Evolutionary conservation across 2,888 invertebrate species (phyloP).

Genomic region (Gymnoscelis rufifasciata): DNA sequence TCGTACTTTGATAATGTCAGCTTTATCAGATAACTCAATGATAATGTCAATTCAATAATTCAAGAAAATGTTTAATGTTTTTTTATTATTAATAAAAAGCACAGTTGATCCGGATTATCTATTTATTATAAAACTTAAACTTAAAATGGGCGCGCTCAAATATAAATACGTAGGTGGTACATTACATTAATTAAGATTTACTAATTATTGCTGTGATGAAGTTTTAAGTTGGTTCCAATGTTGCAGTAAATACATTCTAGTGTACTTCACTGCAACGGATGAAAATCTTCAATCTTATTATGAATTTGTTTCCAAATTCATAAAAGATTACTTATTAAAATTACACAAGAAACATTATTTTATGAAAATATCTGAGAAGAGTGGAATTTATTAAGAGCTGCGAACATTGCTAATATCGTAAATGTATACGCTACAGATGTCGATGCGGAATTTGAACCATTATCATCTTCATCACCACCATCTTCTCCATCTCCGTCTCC

Average conservation of each 20-base stretch:
- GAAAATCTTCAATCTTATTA: slow-evolving; percentile 14
- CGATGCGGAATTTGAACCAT: slow-evolving; percentile 45
- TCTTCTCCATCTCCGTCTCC: slow-evolving; percentile 19
- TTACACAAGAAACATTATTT: slow-evolving; percentile 16
- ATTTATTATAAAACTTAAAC: neutral
- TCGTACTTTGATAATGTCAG: too few relatives aligned
- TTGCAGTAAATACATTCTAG: neutral
- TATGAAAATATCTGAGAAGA: slow-evolving; percentile 43
- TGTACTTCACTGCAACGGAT: neutral
- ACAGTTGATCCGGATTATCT: slow-evolving; percentile 10
- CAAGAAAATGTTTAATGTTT: too few relatives aligned
- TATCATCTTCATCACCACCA: slow-evolving; percentile 23
- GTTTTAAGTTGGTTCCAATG: neutral
- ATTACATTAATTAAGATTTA: too few relatives aligned
- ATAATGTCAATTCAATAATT: too few relatives aligned
- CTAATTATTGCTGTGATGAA: neutral
- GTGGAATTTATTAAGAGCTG: slow-evolving; percentile 49
- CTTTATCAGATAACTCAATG: too few relatives aligned
- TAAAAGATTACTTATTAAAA: slow-evolving; percentile 19
- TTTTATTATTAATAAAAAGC: neutral
- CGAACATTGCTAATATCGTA: slow-evolving; percentile 46
- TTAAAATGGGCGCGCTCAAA: slow-evolving; percentile 11
- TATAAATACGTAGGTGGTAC: neutral
- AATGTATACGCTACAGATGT: slow-evolving; percentile 54
- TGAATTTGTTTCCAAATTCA: slow-evolving; percentile 20